Percentiles rank a stretch among this genome's conserved stretches.
phyloP scores from a whole-genome alignment of 2,113 vertebrate genomes.

The Ornithorhynchus anatinus region DNA sequence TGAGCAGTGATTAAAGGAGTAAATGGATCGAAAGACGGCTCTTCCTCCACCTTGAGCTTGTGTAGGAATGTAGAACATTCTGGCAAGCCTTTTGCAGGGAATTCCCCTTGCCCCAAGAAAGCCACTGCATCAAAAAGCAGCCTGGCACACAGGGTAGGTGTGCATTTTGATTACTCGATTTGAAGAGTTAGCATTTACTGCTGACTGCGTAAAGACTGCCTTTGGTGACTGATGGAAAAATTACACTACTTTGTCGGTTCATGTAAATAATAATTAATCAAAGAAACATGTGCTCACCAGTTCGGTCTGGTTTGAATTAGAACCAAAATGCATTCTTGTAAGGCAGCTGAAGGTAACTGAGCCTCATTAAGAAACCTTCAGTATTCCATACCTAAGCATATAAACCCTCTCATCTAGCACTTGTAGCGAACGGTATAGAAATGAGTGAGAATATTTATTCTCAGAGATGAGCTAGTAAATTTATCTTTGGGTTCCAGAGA shows the following conservation, averaged over 20 bases:
- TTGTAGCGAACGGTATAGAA: slow-evolving; percentile 40
- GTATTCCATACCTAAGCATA: slow-evolving; percentile 41
- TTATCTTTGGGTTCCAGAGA: background rate
- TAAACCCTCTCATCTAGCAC: slow-evolving; percentile 28
- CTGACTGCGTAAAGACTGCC: slow-evolving; percentile 33
- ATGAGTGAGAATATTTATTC: slow-evolving; percentile 36
- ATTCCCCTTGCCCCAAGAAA: background rate
- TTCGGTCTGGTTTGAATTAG: slow-evolving; percentile 62
- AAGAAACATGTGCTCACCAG: slow-evolving; percentile 53
- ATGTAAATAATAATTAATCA: slow-evolving; percentile 64
- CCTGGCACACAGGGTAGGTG: background rate
- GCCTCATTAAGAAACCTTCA: slow-evolving; percentile 48
- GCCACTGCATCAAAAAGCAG: slow-evolving; percentile 9
- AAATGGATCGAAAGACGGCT: too few species aligned
- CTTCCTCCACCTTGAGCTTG: too few species aligned
- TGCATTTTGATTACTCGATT: slow-evolving; percentile 32
- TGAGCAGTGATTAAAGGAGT: too few species aligned
- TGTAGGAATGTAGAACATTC: too few species aligned
- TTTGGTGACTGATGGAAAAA: slow-evolving; percentile 45
- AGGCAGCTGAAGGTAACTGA: slow-evolving; percentile 58
- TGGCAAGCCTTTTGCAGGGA: too few species aligned
- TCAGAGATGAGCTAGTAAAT: slow-evolving; percentile 9
- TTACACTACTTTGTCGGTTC: slow-evolving; percentile 52
- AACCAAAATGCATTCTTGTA: slow-evolving; percentile 45
- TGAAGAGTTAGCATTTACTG: slow-evolving; percentile 43